Evolutionary conservation across 2,797 vertebrate species (phyloP), one percentile per base, ranked within the genome.

Genomic region (Acanthurus lineatus): DNA sequence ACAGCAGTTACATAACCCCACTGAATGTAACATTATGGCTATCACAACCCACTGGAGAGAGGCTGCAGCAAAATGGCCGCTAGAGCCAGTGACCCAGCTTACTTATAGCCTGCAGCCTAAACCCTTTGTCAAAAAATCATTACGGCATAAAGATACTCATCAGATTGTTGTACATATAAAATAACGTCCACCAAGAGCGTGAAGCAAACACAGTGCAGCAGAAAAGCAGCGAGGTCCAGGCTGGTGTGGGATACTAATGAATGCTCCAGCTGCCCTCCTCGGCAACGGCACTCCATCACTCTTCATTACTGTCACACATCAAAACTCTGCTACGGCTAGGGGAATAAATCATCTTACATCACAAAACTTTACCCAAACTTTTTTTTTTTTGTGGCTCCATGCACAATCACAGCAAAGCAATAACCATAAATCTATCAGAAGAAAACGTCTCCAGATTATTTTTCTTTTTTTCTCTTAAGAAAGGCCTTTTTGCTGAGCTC

Each of bases 271-370:
- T 97, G 96, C 96, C 96, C 96, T 97, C 95, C 96, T 95, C 96
- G 96, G 96, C 96, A 95, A 95, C 96, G 96, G 95, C 95, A 96
- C 97, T 97, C 96, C 97, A 98, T 99, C 97, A 98, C 97, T 99
- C 97, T 97, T 98, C 97, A 99, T 99, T 98, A 97, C 97, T 98
- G 98, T 98, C 97, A 99, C 96, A 96, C 96, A 97, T 95, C 95
- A 97, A 93, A 97, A 97, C 96, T 96, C 95, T 96, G 94, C 95
- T 92, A 96, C 96, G 93, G 94, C 94, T 82, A 92, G 93, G 94
- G 95, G 44, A 96, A 97, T 96, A 97, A 97, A 97, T 97, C 95
- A 97, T 94, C 95, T 94, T 91, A 92, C 94, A 93, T 95, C 95
- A 95, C 90, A 91, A 93, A 96, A 97, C 93, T 97, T 96, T 89